These are phyloP conservation scores for Trogon melanurus DNA, from an alignment of 2,113 vertebrate species.

Conservation along the genomic window DNA sequence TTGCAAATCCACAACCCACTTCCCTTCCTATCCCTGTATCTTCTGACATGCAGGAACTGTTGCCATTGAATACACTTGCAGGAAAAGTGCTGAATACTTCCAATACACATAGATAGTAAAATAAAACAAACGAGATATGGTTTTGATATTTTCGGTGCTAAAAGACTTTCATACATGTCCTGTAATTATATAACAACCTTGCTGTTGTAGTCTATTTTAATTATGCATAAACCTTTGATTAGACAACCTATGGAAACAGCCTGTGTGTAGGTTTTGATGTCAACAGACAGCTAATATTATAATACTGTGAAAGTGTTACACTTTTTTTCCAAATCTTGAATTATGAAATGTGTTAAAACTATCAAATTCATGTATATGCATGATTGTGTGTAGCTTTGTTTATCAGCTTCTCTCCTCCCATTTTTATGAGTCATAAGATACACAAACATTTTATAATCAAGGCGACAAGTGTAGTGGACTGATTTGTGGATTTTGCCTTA, in stretches of 20 bases:
- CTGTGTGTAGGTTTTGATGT: background rate
- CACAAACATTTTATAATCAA: background rate
- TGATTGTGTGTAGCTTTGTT: background rate
- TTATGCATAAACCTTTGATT: background rate
- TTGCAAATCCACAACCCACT: fast-evolving
- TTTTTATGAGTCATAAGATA: background rate
- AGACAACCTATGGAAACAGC: background rate
- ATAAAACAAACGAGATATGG: background rate
- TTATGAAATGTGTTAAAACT: background rate
- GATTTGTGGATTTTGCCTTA: too few relatives aligned
- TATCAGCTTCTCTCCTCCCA: background rate
- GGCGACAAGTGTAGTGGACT: too few relatives aligned
- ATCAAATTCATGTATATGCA: background rate
- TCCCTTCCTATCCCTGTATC: fast-evolving
- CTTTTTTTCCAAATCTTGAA: background rate
- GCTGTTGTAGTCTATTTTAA: background rate
- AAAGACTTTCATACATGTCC: background rate
- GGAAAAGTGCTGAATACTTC: background rate
- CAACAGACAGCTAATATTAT: background rate
- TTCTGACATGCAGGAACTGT: background rate
- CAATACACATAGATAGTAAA: background rate
- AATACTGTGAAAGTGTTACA: background rate
- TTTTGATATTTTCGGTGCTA: background rate
- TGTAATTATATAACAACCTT: background rate
- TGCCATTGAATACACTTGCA: background rate